Percentiles rank a stretch among this genome's conserved stretches.
Conservation (phyloP, 2,113 vertebrate genomes). For the Petrocephalus microphthalmus region DNA sequence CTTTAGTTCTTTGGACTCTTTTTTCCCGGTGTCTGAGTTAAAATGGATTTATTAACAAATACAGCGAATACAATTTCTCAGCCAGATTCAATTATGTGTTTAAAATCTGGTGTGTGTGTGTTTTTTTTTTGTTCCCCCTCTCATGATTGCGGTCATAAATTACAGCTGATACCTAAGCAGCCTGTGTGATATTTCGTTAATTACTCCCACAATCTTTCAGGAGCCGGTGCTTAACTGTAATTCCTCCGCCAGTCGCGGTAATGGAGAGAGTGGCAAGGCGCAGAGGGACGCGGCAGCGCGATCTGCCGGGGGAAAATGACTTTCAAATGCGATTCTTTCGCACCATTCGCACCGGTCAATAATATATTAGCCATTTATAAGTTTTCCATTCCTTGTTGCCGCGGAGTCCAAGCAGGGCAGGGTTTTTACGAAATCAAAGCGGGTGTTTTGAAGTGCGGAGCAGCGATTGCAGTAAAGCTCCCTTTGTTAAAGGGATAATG, state of each 20-base stretch:
- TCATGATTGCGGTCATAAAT: slow-evolving; percentile 19
- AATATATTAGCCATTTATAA: background rate
- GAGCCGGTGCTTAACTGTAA: background rate
- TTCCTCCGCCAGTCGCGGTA: background rate
- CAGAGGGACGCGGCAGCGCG: background rate
- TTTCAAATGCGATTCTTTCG: background rate
- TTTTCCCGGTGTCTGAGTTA: background rate
- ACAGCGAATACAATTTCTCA: background rate
- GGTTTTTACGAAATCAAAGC: background rate
- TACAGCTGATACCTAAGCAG: background rate
- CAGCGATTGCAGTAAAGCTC: background rate
- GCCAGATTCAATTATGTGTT: slow-evolving; percentile 18
- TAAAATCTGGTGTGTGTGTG: background rate
- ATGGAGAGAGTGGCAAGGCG: background rate
- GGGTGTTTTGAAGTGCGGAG: background rate
- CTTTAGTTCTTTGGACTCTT: background rate
- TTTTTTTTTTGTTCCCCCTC: background rate
- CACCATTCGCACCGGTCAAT: background rate
- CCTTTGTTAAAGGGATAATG: background rate
- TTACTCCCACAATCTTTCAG: background rate
- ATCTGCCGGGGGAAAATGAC: background rate
- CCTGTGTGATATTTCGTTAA: background rate
- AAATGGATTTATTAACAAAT: background rate
- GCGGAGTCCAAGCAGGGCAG: background rate
- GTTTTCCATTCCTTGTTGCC: background rate